Evolutionary conservation across 2,888 invertebrate genomes (phyloP).

Genomic region (Augochlorella aurata): DNA sequence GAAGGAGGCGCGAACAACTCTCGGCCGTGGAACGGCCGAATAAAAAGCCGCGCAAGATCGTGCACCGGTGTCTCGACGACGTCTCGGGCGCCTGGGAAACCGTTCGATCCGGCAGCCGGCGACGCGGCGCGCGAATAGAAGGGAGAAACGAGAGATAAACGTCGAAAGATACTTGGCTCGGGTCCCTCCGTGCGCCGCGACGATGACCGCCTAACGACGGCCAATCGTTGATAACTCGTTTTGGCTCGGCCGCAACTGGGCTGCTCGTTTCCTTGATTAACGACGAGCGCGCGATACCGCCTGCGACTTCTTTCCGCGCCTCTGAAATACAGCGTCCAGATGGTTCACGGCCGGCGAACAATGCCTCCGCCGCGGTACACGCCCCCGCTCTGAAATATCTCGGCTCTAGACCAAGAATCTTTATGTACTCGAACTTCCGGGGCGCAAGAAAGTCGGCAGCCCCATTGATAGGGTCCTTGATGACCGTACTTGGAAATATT

Average conservation of each 20-base stretch:
- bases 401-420: not conserved
- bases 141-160: conserved; percentile 16
- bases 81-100: not conserved
- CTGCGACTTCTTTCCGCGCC: not conserved
- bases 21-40: conserved; percentile 27
- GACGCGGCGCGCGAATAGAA: not conserved
- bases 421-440: not conserved
- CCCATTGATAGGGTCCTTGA: no score
- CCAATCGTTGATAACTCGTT: conserved; percentile 73
- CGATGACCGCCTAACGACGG: conserved; percentile 75
- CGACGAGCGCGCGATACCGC: conserved; percentile 27
- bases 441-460: no score
- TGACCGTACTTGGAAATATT: no score
- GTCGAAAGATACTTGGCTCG: conserved; percentile 30
- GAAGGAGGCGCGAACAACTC: conserved; percentile 49
- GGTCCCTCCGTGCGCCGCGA: conserved; percentile 48
- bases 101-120: not conserved
- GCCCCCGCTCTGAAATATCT: not conserved
- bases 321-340: conserved; percentile 6
- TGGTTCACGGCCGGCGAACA: conserved; percentile 6
- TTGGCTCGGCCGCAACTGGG: conserved; percentile 46
- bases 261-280: conserved; percentile 45
- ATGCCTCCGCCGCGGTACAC: conserved; percentile 10
- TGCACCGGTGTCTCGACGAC: not conserved
- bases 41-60: conserved; percentile 45